These are phyloP conservation scores for Macrosteles quadrilineatus DNA, from an alignment of 1,140 invertebrate species.

Conservation along the genomic window DNA sequence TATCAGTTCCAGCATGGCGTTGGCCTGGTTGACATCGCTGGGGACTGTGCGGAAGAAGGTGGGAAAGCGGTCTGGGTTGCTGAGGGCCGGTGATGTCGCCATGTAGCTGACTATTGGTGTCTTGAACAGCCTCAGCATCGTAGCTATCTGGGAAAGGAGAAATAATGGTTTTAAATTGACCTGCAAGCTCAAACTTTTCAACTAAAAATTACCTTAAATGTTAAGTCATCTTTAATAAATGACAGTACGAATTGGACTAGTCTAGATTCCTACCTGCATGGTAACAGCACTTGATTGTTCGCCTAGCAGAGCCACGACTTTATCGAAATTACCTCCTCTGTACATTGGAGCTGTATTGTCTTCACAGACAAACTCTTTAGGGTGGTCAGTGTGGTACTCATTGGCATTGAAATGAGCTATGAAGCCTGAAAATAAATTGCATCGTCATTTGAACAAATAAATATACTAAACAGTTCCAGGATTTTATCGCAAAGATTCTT, in stretches of 20 bases:
- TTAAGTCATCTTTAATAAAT: no score
- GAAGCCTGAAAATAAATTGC: slow-evolving; percentile 55
- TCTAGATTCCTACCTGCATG: slow-evolving; percentile 54
- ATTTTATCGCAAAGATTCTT: no score
- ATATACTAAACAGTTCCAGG: no score
- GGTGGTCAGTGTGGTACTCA: slow-evolving; percentile 50
- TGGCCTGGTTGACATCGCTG: slow-evolving; percentile 59
- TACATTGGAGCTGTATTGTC: slow-evolving; percentile 54
- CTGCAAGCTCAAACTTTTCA: no score
- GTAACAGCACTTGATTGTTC: slow-evolving; percentile 59
- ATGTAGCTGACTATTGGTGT: slow-evolving; percentile 62
- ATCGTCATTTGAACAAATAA: no score
- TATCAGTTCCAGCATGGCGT: slow-evolving; percentile 60
- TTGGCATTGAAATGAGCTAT: slow-evolving; percentile 55
- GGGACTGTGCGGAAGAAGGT: slow-evolving; percentile 64
- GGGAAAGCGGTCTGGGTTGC: slow-evolving; percentile 55
- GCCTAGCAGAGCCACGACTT: slow-evolving; percentile 58
- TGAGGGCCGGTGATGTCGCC: slow-evolving; percentile 58
- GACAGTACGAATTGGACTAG: no score
- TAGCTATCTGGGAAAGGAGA: slow-evolving; percentile 62
- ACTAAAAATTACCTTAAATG: no score
- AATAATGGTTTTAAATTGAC: no score
- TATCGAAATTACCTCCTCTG: slow-evolving; percentile 51
- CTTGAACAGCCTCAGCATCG: slow-evolving; percentile 57
- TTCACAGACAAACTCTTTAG: slow-evolving; percentile 53